These are phyloP conservation scores for Cotesia typhae DNA, from an alignment of 1,140 invertebrate genomes.

Conservation along the genomic window DNA sequence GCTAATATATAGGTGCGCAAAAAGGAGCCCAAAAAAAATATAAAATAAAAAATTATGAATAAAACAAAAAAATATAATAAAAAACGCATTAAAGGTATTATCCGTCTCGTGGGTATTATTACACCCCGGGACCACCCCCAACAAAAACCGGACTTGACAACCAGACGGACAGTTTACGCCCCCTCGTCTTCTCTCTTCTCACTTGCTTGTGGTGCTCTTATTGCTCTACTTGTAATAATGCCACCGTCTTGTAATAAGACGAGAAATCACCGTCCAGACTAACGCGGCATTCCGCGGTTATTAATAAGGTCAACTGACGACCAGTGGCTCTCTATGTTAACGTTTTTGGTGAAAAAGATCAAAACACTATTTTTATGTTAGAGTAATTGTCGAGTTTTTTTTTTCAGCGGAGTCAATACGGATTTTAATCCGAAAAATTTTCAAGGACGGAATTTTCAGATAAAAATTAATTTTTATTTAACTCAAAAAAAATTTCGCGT, in stretches of 20 bases:
- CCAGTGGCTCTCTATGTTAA: slow-evolving; percentile 29
- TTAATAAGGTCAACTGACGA: slow-evolving; percentile 38
- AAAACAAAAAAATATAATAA: not conserved
- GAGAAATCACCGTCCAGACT: slow-evolving; percentile 28
- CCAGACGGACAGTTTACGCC: slow-evolving; percentile 38
- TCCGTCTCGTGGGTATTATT: slow-evolving; percentile 47
- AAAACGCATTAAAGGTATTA: slow-evolving; percentile 38
- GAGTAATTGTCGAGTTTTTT: too few relatives aligned
- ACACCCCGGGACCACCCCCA: slow-evolving; percentile 40
- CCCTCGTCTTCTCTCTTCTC: slow-evolving; percentile 18
- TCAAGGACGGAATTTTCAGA: not conserved
- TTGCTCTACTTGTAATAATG: slow-evolving; percentile 17
- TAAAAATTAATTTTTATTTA: slow-evolving; percentile 7
- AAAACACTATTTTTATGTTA: too few relatives aligned
- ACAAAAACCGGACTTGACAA: slow-evolving; percentile 36
- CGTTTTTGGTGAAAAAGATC: not conserved
- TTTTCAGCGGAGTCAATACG: too few relatives aligned
- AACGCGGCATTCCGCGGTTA: slow-evolving; percentile 40
- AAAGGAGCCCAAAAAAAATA: not conserved
- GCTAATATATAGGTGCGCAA: slow-evolving; percentile 19
- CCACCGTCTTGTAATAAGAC: not conserved
- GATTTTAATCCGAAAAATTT: too few relatives aligned
- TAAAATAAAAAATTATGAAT: not conserved
- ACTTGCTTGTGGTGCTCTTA: not conserved
- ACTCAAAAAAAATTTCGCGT: not conserved